Percentiles rank a stretch among this genome's conserved stretches.
Conservation (phyloP, 2,797 vertebrate species). For the Luscinia megarhynchos region DNA sequence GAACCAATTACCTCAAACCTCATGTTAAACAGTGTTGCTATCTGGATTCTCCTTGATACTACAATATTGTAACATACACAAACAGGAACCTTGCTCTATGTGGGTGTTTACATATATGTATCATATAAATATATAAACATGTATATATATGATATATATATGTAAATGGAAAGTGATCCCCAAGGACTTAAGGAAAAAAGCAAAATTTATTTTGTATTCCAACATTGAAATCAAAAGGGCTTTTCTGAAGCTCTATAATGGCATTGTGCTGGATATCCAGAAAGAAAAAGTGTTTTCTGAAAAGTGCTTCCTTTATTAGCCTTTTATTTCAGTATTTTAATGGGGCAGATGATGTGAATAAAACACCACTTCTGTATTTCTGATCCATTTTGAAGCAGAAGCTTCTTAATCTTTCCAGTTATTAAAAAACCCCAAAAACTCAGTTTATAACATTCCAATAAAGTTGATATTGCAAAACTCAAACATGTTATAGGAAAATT, state of each 20-base stretch:
- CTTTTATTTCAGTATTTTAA: slow-evolving; percentile 76
- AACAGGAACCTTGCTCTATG: slow-evolving; percentile 74
- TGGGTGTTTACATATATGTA: slow-evolving; percentile 63
- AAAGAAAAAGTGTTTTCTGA: slow-evolving; percentile 50
- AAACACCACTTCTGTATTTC: slow-evolving; percentile 6
- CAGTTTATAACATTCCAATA: slow-evolving; percentile 72
- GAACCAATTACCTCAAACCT: slow-evolving; percentile 91
- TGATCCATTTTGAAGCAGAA: slow-evolving; percentile 54
- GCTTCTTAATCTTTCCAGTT: slow-evolving; percentile 54
- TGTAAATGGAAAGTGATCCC: slow-evolving; percentile 74
- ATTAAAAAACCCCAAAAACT: background rate
- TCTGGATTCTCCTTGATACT: slow-evolving; percentile 75
- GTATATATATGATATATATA: slow-evolving; percentile 41
- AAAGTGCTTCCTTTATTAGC: slow-evolving; percentile 73
- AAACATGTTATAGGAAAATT: slow-evolving; percentile 45
- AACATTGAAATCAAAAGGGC: slow-evolving; percentile 58
- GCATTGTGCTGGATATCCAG: slow-evolving; percentile 73
- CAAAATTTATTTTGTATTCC: slow-evolving; percentile 57
- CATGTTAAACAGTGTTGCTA: slow-evolving; percentile 83
- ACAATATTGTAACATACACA: slow-evolving; percentile 65
- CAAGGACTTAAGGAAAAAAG: slow-evolving; percentile 76
- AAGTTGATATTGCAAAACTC: slow-evolving; percentile 45
- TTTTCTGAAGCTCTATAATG: slow-evolving; percentile 68
- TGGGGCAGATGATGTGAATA: slow-evolving; percentile 23
- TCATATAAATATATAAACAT: slow-evolving; percentile 20